Conservation (phyloP, 2,797 vertebrate genomes). For the Sebastes baramenuke region DNA sequence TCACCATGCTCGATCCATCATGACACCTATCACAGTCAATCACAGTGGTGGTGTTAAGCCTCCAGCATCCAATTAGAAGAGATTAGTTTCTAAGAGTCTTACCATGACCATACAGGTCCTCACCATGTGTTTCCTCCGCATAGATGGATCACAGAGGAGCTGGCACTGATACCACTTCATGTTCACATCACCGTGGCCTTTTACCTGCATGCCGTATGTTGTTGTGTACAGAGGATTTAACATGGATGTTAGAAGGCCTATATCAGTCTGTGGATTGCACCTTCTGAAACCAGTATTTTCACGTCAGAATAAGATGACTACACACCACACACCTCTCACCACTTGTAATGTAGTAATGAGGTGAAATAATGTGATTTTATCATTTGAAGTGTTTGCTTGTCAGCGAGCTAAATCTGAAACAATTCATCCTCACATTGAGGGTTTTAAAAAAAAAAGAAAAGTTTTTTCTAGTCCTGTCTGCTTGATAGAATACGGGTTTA, state of each 20-base stretch:
- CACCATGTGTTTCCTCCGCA: slow-evolving; percentile 60
- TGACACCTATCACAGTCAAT: slow-evolving; percentile 60
- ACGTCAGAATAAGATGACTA: background rate
- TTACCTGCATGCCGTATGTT: slow-evolving; percentile 1
- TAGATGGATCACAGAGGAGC: slow-evolving; percentile 23
- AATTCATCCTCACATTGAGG: background rate
- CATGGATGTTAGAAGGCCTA: background rate
- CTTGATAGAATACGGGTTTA: background rate
- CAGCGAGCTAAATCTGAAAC: too few relatives aligned
- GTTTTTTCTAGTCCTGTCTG: background rate
- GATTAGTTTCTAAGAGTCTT: slow-evolving; percentile 83
- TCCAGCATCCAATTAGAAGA: slow-evolving; percentile 75
- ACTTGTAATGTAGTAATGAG: background rate
- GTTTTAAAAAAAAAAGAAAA: background rate
- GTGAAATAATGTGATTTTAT: background rate
- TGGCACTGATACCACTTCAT: background rate
- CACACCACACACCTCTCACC: too few relatives aligned
- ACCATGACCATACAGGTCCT: slow-evolving; percentile 52
- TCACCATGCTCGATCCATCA: slow-evolving; percentile 37
- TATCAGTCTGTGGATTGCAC: background rate
- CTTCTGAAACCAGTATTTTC: background rate
- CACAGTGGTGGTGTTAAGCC: slow-evolving; percentile 58
- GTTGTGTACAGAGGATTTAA: background rate
- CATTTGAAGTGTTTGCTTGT: background rate
- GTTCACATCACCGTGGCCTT: slow-evolving; percentile 1